Evolutionary conservation across 2,888 invertebrate species (phyloP).

Genomic region (Augiades crinisus): DNA sequence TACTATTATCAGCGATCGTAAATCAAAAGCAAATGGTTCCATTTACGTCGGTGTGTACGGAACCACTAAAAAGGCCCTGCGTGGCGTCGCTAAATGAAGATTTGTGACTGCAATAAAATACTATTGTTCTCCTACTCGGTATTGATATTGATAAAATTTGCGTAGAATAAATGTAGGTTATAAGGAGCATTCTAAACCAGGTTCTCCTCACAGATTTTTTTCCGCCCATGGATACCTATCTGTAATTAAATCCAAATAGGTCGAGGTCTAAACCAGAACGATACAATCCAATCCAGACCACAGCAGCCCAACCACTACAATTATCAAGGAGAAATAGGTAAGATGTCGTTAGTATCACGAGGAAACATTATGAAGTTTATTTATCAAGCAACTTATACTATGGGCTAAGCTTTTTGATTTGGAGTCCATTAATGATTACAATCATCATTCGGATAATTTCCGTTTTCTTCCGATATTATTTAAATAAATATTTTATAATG

Average conservation of each 20-base stretch:
- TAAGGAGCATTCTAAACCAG: not conserved
- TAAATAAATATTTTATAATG: too few species aligned
- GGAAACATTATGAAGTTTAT: too few species aligned
- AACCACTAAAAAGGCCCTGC: conserved; percentile 48
- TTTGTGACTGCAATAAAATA: conserved; percentile 65
- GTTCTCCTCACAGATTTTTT: not conserved
- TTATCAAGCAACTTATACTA: too few species aligned
- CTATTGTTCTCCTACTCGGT: conserved; percentile 33
- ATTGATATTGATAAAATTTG: conserved; percentile 39
- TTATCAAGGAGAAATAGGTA: too few species aligned
- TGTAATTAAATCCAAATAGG: too few species aligned
- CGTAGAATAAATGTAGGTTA: not conserved
- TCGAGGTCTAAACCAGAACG: too few species aligned
- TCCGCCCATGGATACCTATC: not conserved
- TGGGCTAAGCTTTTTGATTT: too few species aligned
- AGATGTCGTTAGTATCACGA: too few species aligned
- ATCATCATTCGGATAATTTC: too few species aligned
- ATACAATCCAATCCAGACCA: too few species aligned
- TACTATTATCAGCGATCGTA: conserved; percentile 55
- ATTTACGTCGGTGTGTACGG: conserved; percentile 52
- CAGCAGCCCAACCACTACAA: too few species aligned
- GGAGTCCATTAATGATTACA: too few species aligned
- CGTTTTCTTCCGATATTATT: conserved; percentile 20
- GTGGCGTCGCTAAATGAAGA: conserved; percentile 56
- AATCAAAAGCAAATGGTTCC: conserved; percentile 59